A percentile compares a stretch with the other conserved stretches of the same genome.
Conservation (phyloP, 92 coral and sea anemone genomes). For the Blastomussa wellsi region DNA sequence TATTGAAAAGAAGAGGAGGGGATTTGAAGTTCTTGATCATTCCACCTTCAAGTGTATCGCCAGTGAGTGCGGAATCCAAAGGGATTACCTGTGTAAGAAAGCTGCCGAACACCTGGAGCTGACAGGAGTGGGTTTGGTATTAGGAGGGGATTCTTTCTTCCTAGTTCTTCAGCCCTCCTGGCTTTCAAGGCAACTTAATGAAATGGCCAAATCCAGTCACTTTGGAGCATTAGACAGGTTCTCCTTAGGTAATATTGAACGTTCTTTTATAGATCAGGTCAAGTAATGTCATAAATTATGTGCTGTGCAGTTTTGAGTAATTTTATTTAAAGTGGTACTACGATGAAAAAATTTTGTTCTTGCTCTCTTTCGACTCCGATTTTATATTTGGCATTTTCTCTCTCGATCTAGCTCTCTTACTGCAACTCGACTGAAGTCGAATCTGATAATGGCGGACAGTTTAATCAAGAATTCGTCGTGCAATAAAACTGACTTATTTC, state of each 20-base stretch:
- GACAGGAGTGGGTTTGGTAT: constrained; percentile 53
- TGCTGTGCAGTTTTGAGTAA: too few species aligned
- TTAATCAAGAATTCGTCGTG: too few species aligned
- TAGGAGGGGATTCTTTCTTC: constrained; percentile 49
- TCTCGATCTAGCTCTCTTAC: too few species aligned
- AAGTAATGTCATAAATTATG: neutral
- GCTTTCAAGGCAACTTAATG: constrained; percentile 54
- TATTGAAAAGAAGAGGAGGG: constrained; percentile 16
- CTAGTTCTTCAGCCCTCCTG: constrained; percentile 49
- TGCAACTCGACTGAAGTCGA: too few species aligned
- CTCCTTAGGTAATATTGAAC: constrained; percentile 43
- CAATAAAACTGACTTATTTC: too few species aligned
- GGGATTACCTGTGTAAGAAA: constrained; percentile 29
- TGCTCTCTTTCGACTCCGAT: too few species aligned
- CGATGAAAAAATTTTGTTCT: too few species aligned
- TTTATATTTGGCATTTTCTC: too few species aligned
- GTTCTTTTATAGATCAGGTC: neutral
- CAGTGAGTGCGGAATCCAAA: constrained; percentile 64
- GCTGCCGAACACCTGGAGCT: constrained; percentile 59
- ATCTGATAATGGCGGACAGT: too few species aligned
- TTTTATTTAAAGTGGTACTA: too few species aligned
- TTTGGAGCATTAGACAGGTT: constrained; percentile 46
- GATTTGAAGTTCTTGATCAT: constrained; percentile 35
- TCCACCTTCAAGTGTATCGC: constrained; percentile 55
- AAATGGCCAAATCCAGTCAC: constrained; percentile 41